Base-by-base conservation (phyloP, 2,888 invertebrate species). In the Rosalia funebris region DNA sequence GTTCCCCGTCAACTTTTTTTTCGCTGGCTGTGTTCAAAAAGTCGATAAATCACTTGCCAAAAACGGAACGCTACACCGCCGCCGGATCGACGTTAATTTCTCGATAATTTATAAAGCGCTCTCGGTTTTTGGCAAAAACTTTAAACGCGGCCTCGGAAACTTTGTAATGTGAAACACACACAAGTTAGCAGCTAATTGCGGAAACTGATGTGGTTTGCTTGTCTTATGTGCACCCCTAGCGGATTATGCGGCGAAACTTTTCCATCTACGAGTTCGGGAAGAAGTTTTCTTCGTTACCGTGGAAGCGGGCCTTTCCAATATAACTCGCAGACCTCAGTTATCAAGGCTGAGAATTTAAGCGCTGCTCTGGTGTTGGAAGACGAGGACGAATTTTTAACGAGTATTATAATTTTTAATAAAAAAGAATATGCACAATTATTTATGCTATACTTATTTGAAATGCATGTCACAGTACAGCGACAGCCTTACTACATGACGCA, bases 161-260 rank as follows among this genome's bases (percentile, higher is more conserved):
- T 60, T 60, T 44, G 48, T 48, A 60, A 60, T 60, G 55, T 55
- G 60, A 60, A 60, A 60, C 55, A 45, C 46, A 46, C 46, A 55
- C 55, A 55, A 55, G 55, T 55, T 55, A 55, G 37, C 46, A 46
- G 55, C 55, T 55, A 55, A 55, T 55, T 55, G 55, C 55, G 55
- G 55, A 46, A 55, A 55, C 55, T 55, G 55, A 55, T 37, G 55
- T 46, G 55, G 55, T 46, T 55, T 55, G 16, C 55, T 50, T n/a
- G n/a, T n/a, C n/a, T n/a, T n/a, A 36, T 14, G 50, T 39, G 20
- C 50, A 50, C 50, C 50, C 25, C 39, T 25, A 14, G 15, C 39
- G 34, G 50, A 39, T 50, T 39, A 50, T 20, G 14, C 50, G 12
- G 10, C 11, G 39, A 50, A 50, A 50, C 50, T 50, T 50, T 50